Percentiles rank a stretch among this genome's conserved stretches.
Evolutionary conservation across 2,113 vertebrate genomes (phyloP).

Genomic region (Phasianus colchicus): DNA sequence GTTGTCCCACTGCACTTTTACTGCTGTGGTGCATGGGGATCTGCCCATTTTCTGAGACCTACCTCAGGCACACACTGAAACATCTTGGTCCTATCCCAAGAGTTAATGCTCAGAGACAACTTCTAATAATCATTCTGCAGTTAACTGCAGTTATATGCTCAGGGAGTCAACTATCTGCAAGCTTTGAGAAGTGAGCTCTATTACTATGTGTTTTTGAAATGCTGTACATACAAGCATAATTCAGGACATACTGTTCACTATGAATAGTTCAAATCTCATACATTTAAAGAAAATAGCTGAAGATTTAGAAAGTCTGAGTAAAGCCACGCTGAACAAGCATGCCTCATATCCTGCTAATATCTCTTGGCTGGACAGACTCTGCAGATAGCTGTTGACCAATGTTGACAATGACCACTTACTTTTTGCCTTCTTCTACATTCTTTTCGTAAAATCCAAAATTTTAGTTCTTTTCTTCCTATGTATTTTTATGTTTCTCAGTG

Average conservation of each 20-base stretch:
- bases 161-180: neutral
- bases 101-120: neutral
- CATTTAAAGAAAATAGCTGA: neutral
- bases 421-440: neutral
- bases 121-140: neutral
- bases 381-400: neutral
- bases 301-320: neutral
- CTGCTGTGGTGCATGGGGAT: fast-evolving
- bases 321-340: neutral
- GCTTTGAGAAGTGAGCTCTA: neutral
- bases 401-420: neutral
- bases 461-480: neutral
- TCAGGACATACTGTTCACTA: neutral
- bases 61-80: fast-evolving
- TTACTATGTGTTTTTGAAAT: neutral
- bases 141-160: neutral
- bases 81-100: neutral
- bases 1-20: fast-evolving
- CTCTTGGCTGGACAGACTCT: neutral
- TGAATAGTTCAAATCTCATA: neutral
- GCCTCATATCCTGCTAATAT: neutral
- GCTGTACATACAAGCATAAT: neutral
- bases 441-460: neutral
- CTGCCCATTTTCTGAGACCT: fast-evolving
- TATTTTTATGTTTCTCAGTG: too few species aligned